Base-by-base conservation (phyloP, 2,888 invertebrate genomes). In the Leptopilina myrica region DNA sequence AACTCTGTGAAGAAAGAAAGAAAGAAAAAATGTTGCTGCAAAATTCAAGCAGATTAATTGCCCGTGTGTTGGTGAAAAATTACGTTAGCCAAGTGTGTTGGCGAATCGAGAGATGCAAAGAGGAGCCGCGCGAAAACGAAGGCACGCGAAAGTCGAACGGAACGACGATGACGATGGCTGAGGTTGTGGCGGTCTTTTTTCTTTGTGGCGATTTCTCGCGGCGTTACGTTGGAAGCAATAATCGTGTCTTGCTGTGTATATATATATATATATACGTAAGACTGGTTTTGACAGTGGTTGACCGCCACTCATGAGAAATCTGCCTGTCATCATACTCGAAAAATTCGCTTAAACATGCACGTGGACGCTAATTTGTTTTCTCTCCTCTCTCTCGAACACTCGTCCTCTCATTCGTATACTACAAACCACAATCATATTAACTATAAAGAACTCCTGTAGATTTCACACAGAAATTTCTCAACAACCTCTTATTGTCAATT, bases 21-120 rank as follows among this genome's bases (percentile, higher is more conserved):
- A 43, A 43, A 8, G 5, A 5, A 43, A 8, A 43, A 56, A 73
- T 56, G 56, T 73, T 73, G 20, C 56, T 3, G 33, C 53, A 33
- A 53, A 56, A 73, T 73, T 53, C 53, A 33, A 33, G 26, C 33
- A 56, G 56, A 73, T 73, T 73, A 73, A 73, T 73, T 73, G 40
- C 73, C 14, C 12, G n/a, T 33, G 53, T 56, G 53, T 33, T 33
- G 73, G 33, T 73, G 73, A 73, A 73, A 73, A 73, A 73, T 73
- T 26, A 26, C 56, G 73, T 53, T 73, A 56, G 53, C 73, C 33
- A n/a, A 53, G 73, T 33, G 33, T 26, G 33, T 56, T 9, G n/a
- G 56, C 56, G 73, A 73, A 73, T 73, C 33, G 33, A 73, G 73
- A 73, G 73, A 73, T 73, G 73, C 56, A 73, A 73, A 73, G 73